Evolutionary conservation across 2,888 invertebrate species (phyloP).

Genomic region (Sisyra nigra): DNA sequence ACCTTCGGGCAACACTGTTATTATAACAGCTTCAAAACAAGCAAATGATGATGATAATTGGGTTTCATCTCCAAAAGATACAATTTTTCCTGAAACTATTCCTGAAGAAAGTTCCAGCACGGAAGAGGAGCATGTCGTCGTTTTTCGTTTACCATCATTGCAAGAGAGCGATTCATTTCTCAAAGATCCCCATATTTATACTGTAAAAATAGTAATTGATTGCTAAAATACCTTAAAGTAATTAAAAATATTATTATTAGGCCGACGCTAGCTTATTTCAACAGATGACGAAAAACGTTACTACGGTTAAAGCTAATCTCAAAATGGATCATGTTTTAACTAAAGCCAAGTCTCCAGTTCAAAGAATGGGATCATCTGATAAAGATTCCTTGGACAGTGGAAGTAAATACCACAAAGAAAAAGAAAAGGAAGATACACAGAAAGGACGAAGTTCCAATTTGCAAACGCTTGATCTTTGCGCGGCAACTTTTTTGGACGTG

Average conservation of each 20-base stretch:
- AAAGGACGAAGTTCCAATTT: slow-evolving; percentile 17
- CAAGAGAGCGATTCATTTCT: slow-evolving; percentile 52
- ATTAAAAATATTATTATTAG: slow-evolving; percentile 21
- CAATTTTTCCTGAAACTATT: slow-evolving; percentile 79
- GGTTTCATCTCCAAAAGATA: slow-evolving; percentile 78
- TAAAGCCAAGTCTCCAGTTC: slow-evolving; percentile 32
- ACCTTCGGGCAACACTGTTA: slow-evolving; percentile 25
- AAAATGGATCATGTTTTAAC: slow-evolving; percentile 32
- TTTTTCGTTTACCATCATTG: slow-evolving; percentile 66
- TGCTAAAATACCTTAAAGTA: not conserved
- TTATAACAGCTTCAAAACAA: slow-evolving; percentile 27
- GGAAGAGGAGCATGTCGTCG: slow-evolving; percentile 84
- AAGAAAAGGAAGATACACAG: slow-evolving; percentile 12
- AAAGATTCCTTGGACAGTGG: slow-evolving; percentile 59
- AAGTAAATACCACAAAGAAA: slow-evolving; percentile 27
- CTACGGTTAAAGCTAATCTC: slow-evolving; percentile 28
- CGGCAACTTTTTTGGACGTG: slow-evolving; percentile 93
- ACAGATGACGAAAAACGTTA: slow-evolving; percentile 29
- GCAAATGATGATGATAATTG: slow-evolving; percentile 40
- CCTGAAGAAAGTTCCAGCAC: slow-evolving; percentile 86
- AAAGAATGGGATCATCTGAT: slow-evolving; percentile 58
- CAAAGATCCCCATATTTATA: slow-evolving; percentile 64
- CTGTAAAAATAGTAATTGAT: slow-evolving; percentile 32
- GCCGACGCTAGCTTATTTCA: slow-evolving; percentile 69
- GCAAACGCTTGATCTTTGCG: slow-evolving; percentile 39